Base-by-base conservation (phyloP, 37 sponge, comb jelly and placozoan species). In the Cladorhizidae sp. region DNA sequence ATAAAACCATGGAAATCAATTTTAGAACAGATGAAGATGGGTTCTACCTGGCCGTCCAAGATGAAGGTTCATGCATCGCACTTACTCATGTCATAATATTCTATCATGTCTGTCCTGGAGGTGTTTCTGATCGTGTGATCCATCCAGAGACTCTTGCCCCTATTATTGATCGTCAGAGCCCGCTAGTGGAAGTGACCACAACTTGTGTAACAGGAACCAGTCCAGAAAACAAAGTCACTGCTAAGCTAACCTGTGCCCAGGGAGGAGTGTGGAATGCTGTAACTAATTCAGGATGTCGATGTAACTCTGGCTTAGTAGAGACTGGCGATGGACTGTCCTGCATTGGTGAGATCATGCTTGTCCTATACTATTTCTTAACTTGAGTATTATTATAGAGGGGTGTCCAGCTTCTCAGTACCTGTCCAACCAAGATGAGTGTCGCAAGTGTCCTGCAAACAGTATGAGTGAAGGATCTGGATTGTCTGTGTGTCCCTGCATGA, bases 31-130 rank as follows among this genome's bases (percentile, higher is more conserved):
- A 62, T 41, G 52, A 73, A 15, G 31, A 64, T 50, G 74, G 74
- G 1, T 82, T 82, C 65, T 82, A 82, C 65, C 39, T 82, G 35
- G 83, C 41, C 15, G 64, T 82, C 11, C 23, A 54, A 29, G 83
- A 82, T 37, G 43, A 32, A n/a, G 65, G 36, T 25, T 58, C 65
- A n/a, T 82, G 83, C 29, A 0, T 62, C 21, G 23, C 23, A 14
- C 23, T 82, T 18, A 45, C 25, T 74, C 73, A 74, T 38, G 64
- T 82, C 63, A 42, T 74, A 29, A 65, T 82, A 1, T 82, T 67
- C 52, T 82, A 82, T n/a, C 15, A 72, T 55, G 36, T 50, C 6
- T 82, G 83, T 64, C 73, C 64, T 58, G 65, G 15, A 32, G 54
- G 31, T 8, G 58, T 42, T n/a, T 28, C 20, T 5, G 74, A 51